phyloP scores from a whole-genome alignment of 1,140 invertebrate species.

The Phthorimaea operculella region DNA sequence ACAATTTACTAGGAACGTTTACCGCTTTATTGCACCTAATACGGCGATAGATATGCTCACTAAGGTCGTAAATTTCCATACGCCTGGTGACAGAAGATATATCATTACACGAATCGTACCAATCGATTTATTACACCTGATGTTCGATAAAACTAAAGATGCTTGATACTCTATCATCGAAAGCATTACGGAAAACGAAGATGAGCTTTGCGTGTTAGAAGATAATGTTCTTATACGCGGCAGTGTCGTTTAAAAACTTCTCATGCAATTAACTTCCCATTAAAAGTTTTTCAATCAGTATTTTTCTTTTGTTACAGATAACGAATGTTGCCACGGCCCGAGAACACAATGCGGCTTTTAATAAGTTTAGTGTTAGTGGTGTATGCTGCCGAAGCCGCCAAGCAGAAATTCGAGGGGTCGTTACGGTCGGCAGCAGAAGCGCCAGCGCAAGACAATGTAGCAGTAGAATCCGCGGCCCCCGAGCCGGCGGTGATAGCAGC shows the following conservation, averaged over 20 bases:
- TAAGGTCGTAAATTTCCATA: not conserved
- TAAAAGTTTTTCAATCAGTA: constrained; percentile 29
- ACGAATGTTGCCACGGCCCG: constrained; percentile 51
- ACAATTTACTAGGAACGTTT: no score
- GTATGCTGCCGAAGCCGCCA: constrained; percentile 50
- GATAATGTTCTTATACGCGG: constrained; percentile 19
- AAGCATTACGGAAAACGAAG: constrained; percentile 8
- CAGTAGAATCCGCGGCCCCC: constrained; percentile 51
- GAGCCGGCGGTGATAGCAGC: constrained; percentile 50
- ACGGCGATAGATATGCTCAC: no score
- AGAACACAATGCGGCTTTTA: constrained; percentile 50
- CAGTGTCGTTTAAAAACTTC: constrained; percentile 24
- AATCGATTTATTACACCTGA: constrained; percentile 11
- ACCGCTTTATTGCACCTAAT: no score
- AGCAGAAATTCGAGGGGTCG: constrained; percentile 57
- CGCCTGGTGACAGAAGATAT: constrained; percentile 10
- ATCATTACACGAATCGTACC: constrained; percentile 15
- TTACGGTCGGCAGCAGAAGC: constrained; percentile 60
- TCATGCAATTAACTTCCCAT: constrained; percentile 30
- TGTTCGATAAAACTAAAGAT: constrained; percentile 22
- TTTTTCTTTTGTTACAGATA: constrained; percentile 54
- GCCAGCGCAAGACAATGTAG: constrained; percentile 59
- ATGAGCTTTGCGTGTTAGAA: constrained; percentile 26
- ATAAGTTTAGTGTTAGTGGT: constrained; percentile 52
- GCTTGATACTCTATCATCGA: constrained; percentile 17